Evolutionary conservation across 2,888 invertebrate genomes (phyloP).

Genomic region (Tryphoninae sp.): DNA sequence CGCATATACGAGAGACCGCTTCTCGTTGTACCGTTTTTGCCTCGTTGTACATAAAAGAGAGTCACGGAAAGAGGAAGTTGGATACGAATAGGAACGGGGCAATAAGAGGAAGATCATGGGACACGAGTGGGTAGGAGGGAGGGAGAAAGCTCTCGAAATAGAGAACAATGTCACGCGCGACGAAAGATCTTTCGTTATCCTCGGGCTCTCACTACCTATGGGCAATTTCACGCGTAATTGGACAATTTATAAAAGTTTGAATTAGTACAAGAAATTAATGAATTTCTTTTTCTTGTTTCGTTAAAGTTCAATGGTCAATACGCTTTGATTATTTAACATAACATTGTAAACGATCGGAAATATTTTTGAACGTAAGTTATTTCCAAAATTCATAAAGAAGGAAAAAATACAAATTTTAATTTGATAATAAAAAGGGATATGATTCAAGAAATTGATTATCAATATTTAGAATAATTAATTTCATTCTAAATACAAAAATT

Average conservation of each 20-base stretch:
- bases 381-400: background rate
- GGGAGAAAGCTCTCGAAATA: background rate
- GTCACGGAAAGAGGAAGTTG: slow-evolving; percentile 49
- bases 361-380: no score
- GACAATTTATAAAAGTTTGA: no score
- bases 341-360: no score
- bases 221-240: no score
- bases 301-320: no score
- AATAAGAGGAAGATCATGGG: slow-evolving; percentile 17
- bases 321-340: no score
- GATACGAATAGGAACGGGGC: slow-evolving; percentile 12
- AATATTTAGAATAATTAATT: no score
- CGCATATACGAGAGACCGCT: slow-evolving; percentile 5
- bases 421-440: background rate
- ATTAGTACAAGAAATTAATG: no score
- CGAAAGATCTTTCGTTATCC: background rate
- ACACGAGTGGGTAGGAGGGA: background rate
- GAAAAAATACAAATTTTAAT: background rate
- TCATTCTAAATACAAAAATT: no score
- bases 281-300: no score
- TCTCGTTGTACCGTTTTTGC: slow-evolving; percentile 51
- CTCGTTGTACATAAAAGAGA: slow-evolving; percentile 31
- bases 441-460: no score
- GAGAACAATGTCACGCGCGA: slow-evolving; percentile 23
- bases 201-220: no score